phyloP scores from a whole-genome alignment of 92 coral and sea anemone species.

The Ricordea florida region DNA sequence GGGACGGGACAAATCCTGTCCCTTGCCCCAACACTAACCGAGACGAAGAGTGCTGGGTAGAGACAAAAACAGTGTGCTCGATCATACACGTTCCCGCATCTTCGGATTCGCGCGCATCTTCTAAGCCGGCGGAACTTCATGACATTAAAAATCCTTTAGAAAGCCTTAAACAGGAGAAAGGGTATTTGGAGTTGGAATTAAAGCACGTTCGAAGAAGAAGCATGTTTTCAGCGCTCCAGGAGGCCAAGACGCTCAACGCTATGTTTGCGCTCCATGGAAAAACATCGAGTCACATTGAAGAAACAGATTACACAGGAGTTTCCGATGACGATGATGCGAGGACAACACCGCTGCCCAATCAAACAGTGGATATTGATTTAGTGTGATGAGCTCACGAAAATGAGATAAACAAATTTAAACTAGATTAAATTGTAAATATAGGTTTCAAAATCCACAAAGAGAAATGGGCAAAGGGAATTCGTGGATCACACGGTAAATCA shows the following conservation, averaged over 20 bases:
- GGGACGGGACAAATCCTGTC: not conserved
- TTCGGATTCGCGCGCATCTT: not conserved
- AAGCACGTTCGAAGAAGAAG: constrained; percentile 14
- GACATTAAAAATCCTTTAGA: too few species aligned
- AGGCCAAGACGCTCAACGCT: not conserved
- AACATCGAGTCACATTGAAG: too few species aligned
- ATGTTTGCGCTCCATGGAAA: too few species aligned
- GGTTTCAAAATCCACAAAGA: too few species aligned
- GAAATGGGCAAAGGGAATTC: too few species aligned
- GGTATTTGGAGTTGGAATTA: not conserved
- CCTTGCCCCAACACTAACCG: not conserved
- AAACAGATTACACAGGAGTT: not conserved
- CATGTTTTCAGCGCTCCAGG: constrained; percentile 62
- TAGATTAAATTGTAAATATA: too few species aligned
- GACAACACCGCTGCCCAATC: not conserved
- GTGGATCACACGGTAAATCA: too few species aligned
- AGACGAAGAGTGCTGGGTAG: not conserved
- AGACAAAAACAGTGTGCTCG: not conserved
- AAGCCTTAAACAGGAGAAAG: not conserved
- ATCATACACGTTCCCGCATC: not conserved
- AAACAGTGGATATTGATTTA: not conserved
- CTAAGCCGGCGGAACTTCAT: too few species aligned
- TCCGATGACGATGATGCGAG: not conserved
- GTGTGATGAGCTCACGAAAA: not conserved
- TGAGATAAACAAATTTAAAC: not conserved